Base-by-base conservation (phyloP, 2,113 vertebrate species). In the Neolamprologus modestus region DNA sequence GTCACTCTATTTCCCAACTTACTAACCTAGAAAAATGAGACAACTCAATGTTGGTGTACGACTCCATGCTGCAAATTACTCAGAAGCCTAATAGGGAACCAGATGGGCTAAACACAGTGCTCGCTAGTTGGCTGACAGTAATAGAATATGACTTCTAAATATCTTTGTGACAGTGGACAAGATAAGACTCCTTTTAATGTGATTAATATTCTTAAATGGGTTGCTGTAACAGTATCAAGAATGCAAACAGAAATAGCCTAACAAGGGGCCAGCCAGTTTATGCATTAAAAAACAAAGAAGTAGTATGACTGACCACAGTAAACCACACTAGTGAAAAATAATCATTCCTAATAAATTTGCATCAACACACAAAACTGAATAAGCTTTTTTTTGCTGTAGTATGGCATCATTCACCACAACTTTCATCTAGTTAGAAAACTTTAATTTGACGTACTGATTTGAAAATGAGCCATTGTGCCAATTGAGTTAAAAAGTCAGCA, bases 41-140 rank as follows among this genome's bases (percentile, higher is more conserved):
- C 11, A 35, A 45, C 19, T 81, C 24, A 87, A 87, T 11, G 78
- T 35, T 79, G 8, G 52, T 31, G n/a, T 52, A 19, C 88, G 91
- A 87, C 68, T 91, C 78, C 85, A 53, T 54, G 71, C 63, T 87
- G 78, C 28, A 79, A 42, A 87, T 89, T 68, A 85, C 57, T 87
- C 42, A 5, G 54, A 81, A 73, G 83, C n/a, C 37, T 73, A 40
- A 82, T 82, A 57, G 14, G 79, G 45, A 78, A 63, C 55, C 84
- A 89, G 89, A 86, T 82, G 85, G 79, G 88, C 85, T 82, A 84
- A 87, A 91, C 42, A 87, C 42, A 28, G 19, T 16, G 80, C 24
- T 79, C 9, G 7, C n/a, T 81, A 35, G 59, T 79, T 63, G 31
- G 35, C 81, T 52, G 71, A 71, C 55, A 81, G 85, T n/a, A 33